Conservation (phyloP, 1,140 invertebrate genomes). For the Drosophila malerkotliana region DNA sequence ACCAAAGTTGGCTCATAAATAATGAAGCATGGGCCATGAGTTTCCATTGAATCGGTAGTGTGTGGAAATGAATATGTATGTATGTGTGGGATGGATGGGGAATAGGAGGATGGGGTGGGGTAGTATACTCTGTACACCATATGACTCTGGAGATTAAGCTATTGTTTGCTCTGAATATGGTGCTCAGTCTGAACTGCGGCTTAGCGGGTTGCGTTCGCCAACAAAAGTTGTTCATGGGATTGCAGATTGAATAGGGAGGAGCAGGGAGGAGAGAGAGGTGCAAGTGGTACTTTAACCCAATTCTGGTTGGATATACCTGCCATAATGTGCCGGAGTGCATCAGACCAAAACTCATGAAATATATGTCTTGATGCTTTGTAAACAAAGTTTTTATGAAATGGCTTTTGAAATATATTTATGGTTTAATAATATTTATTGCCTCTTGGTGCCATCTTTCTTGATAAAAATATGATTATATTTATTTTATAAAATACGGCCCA, state of each 20-base stretch:
- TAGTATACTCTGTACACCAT: conserved; percentile 38
- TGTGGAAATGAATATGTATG: conserved; percentile 35
- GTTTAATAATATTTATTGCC: not conserved
- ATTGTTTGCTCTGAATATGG: conserved; percentile 69
- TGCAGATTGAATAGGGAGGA: conserved; percentile 3
- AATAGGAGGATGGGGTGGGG: not conserved
- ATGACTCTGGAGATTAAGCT: conserved; percentile 81
- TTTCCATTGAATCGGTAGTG: conserved; percentile 72
- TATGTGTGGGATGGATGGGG: conserved; percentile 11
- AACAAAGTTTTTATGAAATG: not conserved
- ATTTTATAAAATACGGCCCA: too few species aligned
- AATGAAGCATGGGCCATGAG: conserved; percentile 67
- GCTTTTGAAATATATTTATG: not conserved
- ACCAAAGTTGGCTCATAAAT: conserved; percentile 70
- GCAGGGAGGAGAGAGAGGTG: not conserved
- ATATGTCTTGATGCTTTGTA: not conserved
- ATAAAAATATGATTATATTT: too few species aligned
- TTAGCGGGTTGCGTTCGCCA: conserved; percentile 69
- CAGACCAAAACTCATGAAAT: conserved; percentile 6
- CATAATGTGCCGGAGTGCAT: not conserved
- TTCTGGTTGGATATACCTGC: conserved; percentile 26
- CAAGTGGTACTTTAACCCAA: conserved; percentile 37
- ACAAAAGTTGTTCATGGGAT: conserved; percentile 41
- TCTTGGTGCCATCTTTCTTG: not conserved
- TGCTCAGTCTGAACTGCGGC: conserved; percentile 66